Percentiles rank a stretch among this genome's conserved stretches.
phyloP scores from a whole-genome alignment of 2,888 invertebrate species.

The Harpalus rubripes region DNA sequence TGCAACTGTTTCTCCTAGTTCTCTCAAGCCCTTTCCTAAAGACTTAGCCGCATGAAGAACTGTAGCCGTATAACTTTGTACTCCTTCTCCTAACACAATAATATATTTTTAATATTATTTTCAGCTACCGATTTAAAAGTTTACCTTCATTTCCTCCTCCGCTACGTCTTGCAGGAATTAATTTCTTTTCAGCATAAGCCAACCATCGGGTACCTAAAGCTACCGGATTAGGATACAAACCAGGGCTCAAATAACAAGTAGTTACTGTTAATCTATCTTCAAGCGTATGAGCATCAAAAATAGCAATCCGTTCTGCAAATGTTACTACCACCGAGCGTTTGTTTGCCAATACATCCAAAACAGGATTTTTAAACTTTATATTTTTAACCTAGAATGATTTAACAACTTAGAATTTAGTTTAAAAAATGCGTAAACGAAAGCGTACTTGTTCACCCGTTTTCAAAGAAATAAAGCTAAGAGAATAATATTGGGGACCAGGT shows the following conservation, averaged over 20 bases:
- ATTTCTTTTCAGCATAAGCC: constrained; percentile 92
- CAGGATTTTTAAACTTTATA: constrained; percentile 94
- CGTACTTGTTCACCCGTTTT: constrained; percentile 87
- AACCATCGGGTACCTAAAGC: constrained; percentile 92
- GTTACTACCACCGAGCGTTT: constrained; percentile 92
- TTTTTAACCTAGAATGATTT: constrained; percentile 84
- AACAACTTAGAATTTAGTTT: constrained; percentile 24
- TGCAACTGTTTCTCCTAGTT: constrained; percentile 94
- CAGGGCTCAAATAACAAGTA: constrained; percentile 93
- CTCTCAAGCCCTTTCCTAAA: constrained; percentile 92
- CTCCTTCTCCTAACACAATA: constrained; percentile 82
- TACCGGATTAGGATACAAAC: constrained; percentile 89
- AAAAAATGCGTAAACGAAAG: background rate
- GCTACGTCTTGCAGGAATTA: constrained; percentile 88
- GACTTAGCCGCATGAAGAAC: constrained; percentile 97
- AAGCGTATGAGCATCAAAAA: constrained; percentile 93
- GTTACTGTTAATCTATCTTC: constrained; percentile 93
- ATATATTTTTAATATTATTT: background rate
- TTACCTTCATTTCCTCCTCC: constrained; percentile 90
- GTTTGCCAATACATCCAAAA: constrained; percentile 93
- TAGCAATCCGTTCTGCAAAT: constrained; percentile 93
- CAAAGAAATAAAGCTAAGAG: constrained; percentile 91
- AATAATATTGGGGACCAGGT: constrained; percentile 88
- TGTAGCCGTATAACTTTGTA: constrained; percentile 94
- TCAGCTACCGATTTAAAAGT: constrained; percentile 36